Evolutionary conservation across 2,797 vertebrate species (phyloP).

Genomic region (Rhyacichthys aspro): DNA sequence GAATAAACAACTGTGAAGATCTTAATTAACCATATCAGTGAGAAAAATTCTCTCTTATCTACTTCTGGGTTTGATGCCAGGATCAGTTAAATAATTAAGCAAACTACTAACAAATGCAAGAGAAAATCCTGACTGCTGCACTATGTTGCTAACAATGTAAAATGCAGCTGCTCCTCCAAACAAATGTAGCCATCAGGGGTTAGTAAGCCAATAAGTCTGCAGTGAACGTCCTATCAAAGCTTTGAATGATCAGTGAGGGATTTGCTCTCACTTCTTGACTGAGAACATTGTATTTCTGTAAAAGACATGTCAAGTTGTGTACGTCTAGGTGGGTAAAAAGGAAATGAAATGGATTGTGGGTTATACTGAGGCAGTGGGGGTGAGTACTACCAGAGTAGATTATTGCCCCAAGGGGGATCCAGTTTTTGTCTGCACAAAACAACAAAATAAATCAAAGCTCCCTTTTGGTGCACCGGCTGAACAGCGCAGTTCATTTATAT

Average conservation of each 20-base stretch:
- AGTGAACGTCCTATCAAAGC: conserved; percentile 60
- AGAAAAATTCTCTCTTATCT: conserved; percentile 22
- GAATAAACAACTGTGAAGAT: conserved; percentile 15
- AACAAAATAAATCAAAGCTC: conserved; percentile 76
- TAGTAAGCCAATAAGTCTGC: conserved; percentile 55
- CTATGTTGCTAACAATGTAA: conserved; percentile 18
- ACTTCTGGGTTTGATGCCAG: conserved; percentile 27
- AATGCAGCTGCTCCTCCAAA: conserved; percentile 42
- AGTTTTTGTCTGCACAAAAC: conserved; percentile 71
- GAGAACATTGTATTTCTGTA: conserved; percentile 55
- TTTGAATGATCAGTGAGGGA: conserved; percentile 55
- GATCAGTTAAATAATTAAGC: conserved; percentile 35
- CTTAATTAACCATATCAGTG: conserved; percentile 26
- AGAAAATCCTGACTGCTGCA: conserved; percentile 10
- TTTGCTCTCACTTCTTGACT: conserved; percentile 41
- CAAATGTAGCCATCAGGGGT: conserved; percentile 49
- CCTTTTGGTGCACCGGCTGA: conserved; percentile 60
- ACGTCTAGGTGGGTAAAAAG: conserved; percentile 61
- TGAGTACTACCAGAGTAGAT: conserved; percentile 69
- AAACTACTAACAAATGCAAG: conserved; percentile 22
- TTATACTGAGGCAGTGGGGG: conserved; percentile 64
- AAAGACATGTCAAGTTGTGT: conserved; percentile 59
- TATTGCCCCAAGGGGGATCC: conserved; percentile 67
- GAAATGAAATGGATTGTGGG: conserved; percentile 68
- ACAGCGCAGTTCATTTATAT: conserved; percentile 63